A percentile compares a stretch with the other conserved stretches of the same genome.
Evolutionary conservation across 1,140 invertebrate species (phyloP).

Genomic region (Archivesica marissinica): DNA sequence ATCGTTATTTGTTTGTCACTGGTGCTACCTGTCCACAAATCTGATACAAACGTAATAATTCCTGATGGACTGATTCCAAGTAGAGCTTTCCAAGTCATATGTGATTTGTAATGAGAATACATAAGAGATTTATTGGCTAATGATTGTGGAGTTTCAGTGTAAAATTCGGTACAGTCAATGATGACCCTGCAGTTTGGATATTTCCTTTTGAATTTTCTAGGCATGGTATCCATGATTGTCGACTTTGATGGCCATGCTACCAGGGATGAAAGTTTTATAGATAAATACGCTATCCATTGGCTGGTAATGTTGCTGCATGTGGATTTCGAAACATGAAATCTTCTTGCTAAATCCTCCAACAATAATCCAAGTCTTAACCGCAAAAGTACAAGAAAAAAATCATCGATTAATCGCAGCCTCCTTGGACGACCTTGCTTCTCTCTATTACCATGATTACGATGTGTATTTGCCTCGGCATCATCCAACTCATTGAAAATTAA

Average conservation of each 20-base stretch:
- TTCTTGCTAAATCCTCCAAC: conserved; percentile 26
- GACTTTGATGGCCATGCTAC: conserved; percentile 24
- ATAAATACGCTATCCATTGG: conserved; percentile 35
- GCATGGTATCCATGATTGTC: conserved; percentile 5
- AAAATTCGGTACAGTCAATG: conserved; percentile 51
- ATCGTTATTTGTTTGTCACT: conserved; percentile 50
- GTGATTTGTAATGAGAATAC: conserved; percentile 45
- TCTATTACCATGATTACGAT: background rate
- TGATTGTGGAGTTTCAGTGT: conserved; percentile 44
- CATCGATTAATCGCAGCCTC: conserved; percentile 4
- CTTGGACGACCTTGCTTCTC: background rate
- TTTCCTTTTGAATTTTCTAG: background rate
- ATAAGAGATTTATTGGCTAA: conserved; percentile 31
- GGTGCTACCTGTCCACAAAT: conserved; percentile 22
- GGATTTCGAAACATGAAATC: conserved; percentile 24
- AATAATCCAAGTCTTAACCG: conserved; percentile 29
- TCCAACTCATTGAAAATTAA: too few species aligned
- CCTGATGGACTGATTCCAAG: conserved; percentile 52
- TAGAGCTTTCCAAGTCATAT: conserved; percentile 46
- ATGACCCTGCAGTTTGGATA: conserved; percentile 25
- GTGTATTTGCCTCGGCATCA: too few species aligned
- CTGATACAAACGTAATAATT: conserved; percentile 41
- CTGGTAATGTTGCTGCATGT: conserved; percentile 10
- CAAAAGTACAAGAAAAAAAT: conserved; percentile 45
- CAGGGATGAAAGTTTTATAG: conserved; percentile 11